Conservation (phyloP, 1,140 invertebrate genomes). For the Drosophila orosa region DNA sequence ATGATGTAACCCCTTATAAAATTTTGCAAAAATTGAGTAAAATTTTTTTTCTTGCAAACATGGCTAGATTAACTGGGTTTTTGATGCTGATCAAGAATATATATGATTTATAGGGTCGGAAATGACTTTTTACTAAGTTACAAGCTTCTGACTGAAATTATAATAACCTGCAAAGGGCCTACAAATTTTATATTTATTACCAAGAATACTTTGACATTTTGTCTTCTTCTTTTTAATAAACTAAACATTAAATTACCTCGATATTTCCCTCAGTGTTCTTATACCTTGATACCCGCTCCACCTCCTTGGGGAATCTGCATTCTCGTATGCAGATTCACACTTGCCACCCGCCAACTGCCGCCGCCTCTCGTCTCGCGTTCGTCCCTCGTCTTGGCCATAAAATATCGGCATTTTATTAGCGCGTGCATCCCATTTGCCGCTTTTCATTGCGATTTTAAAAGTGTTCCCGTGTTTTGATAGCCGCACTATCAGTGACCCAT, state of each 20-base stretch:
- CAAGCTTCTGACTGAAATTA: background rate
- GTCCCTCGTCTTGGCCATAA: conserved; percentile 62
- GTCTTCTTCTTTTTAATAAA: background rate
- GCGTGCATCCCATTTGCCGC: conserved; percentile 82
- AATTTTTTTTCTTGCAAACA: too few relatives aligned
- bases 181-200: background rate
- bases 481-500: conserved; percentile 84
- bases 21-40: background rate
- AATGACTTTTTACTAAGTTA: background rate
- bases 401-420: conserved; percentile 83
- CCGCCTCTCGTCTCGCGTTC: background rate
- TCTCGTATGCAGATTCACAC: conserved; percentile 76
- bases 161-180: background rate
- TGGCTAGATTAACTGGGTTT: background rate
- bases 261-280: background rate
- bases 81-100: background rate
- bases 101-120: background rate
- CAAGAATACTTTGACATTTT: background rate
- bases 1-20: too few relatives aligned
- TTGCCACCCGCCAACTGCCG: conserved; percentile 48
- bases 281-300: conserved; percentile 2
- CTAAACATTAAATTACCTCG: background rate
- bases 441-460: conserved; percentile 84
- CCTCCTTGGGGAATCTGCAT: conserved; percentile 35
- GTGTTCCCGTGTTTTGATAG: conserved; percentile 84